Percentiles rank a stretch among this genome's conserved stretches.
phyloP scores from a whole-genome alignment of 2,113 vertebrate genomes.

The Xenopus laevis region DNA sequence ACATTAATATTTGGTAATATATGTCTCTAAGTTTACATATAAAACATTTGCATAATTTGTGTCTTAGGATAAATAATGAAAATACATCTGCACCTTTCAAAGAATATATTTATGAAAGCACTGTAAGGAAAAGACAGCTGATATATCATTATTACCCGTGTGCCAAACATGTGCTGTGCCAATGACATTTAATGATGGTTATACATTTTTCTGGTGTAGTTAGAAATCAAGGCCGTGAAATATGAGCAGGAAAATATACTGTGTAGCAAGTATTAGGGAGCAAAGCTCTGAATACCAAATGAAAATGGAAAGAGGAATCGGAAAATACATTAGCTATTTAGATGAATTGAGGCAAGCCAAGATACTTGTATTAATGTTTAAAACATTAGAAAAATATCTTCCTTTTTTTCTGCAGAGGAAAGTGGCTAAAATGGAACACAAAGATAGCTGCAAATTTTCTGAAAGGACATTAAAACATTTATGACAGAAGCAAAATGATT shows the following conservation, averaged over 20 bases:
- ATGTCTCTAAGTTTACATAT: too few species aligned
- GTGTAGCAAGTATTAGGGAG: conserved; percentile 10
- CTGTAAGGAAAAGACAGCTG: conserved; percentile 10
- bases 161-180: conserved; percentile 31
- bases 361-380: conserved; percentile 25
- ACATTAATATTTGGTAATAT: too few species aligned
- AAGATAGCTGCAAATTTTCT: conserved; percentile 14
- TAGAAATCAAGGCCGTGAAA: conserved; percentile 33
- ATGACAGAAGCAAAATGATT: conserved; percentile 23
- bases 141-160: conserved; percentile 23
- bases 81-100: neutral
- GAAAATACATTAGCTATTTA: conserved; percentile 38
- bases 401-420: conserved; percentile 1
- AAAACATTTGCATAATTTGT: neutral
- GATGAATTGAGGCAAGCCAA: conserved; percentile 27
- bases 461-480: conserved; percentile 27
- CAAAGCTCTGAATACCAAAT: conserved; percentile 26
- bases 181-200: conserved; percentile 41
- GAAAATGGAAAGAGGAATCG: conserved; percentile 18
- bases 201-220: conserved; percentile 23
- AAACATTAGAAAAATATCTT: conserved; percentile 29
- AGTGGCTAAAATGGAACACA: conserved; percentile 22
- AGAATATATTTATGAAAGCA: conserved; percentile 22
- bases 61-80: neutral
- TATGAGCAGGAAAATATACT: conserved; percentile 30